phyloP scores from a whole-genome alignment of 2,888 invertebrate species.

The Lasioglossum leucozonium region DNA sequence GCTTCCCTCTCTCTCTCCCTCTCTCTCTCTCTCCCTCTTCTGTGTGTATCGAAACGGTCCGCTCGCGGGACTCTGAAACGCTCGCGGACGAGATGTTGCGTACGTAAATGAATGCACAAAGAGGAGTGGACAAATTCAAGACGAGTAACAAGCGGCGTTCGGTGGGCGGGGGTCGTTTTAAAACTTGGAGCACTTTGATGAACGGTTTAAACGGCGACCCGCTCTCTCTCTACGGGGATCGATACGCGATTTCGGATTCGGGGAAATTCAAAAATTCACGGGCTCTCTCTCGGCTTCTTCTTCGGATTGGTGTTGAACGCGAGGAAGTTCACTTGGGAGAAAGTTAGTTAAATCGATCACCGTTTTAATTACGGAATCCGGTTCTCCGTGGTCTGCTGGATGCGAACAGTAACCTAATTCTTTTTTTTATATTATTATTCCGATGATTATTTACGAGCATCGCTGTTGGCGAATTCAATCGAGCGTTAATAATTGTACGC shows the following conservation, averaged over 20 bases:
- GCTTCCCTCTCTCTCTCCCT: background rate
- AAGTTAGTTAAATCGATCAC: background rate
- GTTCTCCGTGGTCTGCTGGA: conserved; percentile 30
- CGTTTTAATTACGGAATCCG: conserved; percentile 30
- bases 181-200: conserved; percentile 24
- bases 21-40: too few species aligned
- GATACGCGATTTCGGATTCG: background rate
- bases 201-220: conserved; percentile 21
- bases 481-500: conserved; percentile 57
- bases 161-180: background rate
- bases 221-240: background rate
- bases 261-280: background rate
- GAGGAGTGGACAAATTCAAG: conserved; percentile 32
- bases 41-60: conserved; percentile 70
- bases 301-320: background rate
- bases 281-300: background rate
- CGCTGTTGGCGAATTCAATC: conserved; percentile 38
- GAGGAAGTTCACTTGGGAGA: background rate
- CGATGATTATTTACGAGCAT: conserved; percentile 54
- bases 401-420: conserved; percentile 43
- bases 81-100: conserved; percentile 75
- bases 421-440: conserved; percentile 42
- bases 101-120: conserved; percentile 76
- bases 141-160: conserved; percentile 15
- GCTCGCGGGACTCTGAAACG: conserved; percentile 73